Percentiles rank a stretch among this genome's conserved stretches.
phyloP scores from a whole-genome alignment of 1,140 invertebrate genomes.

The Samia ricini region DNA sequence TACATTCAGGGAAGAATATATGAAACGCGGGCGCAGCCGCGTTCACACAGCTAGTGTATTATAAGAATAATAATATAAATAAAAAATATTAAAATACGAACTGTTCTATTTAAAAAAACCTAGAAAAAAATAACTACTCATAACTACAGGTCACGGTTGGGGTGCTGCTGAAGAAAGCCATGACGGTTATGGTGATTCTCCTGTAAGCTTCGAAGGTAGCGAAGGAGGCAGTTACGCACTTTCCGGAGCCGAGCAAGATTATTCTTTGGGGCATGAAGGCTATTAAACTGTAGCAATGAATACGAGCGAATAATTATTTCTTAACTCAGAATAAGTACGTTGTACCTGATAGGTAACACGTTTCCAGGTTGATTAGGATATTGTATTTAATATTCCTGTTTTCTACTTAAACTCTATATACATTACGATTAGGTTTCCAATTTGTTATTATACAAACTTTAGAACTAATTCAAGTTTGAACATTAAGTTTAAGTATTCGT shows the following conservation, averaged over 20 bases:
- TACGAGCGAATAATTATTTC: neutral
- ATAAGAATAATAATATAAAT: too few relatives aligned
- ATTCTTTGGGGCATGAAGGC: constrained; percentile 28
- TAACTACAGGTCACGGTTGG: constrained; percentile 59
- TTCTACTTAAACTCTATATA: neutral
- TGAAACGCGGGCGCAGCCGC: too few relatives aligned
- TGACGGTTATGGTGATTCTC: constrained; percentile 49
- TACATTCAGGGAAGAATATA: too few relatives aligned
- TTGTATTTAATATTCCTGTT: neutral
- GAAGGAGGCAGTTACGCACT: constrained; percentile 16
- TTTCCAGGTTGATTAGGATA: neutral
- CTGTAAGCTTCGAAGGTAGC: constrained; percentile 58
- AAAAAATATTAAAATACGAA: too few relatives aligned
- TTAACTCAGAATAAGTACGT: neutral
- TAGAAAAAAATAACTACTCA: neutral
- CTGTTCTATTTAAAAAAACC: too few relatives aligned
- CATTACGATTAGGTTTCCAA: neutral
- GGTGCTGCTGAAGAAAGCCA: constrained; percentile 56
- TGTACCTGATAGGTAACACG: neutral
- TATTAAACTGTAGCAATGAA: constrained; percentile 14
- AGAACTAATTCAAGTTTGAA: neutral
- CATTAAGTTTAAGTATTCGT: neutral
- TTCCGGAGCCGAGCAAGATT: constrained; percentile 47
- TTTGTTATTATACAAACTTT: neutral
- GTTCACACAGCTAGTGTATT: too few relatives aligned